Conservation (phyloP, 2,888 invertebrate genomes). For the Nomada lathburiana region DNA sequence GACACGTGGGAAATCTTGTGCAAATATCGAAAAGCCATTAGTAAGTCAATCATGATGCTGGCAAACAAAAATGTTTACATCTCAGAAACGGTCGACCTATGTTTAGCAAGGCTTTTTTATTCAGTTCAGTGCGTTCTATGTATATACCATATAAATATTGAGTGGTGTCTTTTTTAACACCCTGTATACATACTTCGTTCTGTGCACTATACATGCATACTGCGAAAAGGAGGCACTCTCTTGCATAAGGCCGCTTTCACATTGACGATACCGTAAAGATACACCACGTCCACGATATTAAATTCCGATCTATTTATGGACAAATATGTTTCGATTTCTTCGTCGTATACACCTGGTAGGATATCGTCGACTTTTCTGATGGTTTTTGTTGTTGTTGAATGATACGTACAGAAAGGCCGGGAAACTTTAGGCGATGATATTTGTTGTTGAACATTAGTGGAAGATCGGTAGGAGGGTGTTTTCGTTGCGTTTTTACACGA, state of each 20-base stretch:
- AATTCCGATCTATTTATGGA: slow-evolving; percentile 23
- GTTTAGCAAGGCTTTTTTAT: not conserved
- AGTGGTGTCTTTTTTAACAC: not conserved
- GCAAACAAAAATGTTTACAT: not conserved
- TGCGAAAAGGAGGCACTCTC: slow-evolving; percentile 44
- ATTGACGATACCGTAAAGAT: slow-evolving; percentile 11
- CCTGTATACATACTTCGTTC: not conserved
- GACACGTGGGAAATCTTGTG: too few species aligned
- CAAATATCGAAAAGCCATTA: not conserved
- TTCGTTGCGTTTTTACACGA: not conserved
- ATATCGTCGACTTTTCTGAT: too few species aligned
- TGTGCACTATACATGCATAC: not conserved
- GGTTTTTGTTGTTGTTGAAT: too few species aligned
- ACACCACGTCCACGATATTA: slow-evolving; percentile 13
- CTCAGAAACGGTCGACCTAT: not conserved
- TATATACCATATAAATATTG: not conserved
- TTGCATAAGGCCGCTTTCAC: slow-evolving; percentile 55
- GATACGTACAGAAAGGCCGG: not conserved
- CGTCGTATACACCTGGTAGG: too few species aligned
- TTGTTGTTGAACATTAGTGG: not conserved
- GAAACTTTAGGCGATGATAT: not conserved
- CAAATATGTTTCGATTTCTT: not conserved
- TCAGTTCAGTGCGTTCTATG: not conserved
- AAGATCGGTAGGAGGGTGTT: not conserved
- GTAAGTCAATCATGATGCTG: not conserved